Percentiles rank a stretch among this genome's conserved stretches.
phyloP scores from a whole-genome alignment of 1,140 invertebrate species.

The Heliconius congener region DNA sequence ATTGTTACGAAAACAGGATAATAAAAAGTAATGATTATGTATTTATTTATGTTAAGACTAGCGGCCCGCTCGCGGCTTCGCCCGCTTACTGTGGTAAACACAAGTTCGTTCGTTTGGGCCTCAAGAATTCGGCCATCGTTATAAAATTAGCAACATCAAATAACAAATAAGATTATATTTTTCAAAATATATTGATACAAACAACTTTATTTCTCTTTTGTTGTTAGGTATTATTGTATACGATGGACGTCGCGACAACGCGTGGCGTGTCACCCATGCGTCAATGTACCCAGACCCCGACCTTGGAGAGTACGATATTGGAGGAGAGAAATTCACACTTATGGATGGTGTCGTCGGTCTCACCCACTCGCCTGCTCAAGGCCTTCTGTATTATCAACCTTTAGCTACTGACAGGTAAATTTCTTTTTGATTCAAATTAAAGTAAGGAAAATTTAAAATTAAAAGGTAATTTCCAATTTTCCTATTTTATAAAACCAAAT shows the following conservation, averaged over 20 bases:
- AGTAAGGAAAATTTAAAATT: not conserved
- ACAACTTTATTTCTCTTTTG: not conserved
- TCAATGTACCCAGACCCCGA: conserved; percentile 92
- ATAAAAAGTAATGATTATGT: not conserved
- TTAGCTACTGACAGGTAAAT: conserved; percentile 88
- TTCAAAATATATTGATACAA: not conserved
- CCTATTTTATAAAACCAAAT: too few relatives aligned
- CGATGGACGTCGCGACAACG: conserved; percentile 86
- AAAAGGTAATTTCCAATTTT: too few relatives aligned
- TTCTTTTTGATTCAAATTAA: not conserved
- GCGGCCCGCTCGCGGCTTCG: too few relatives aligned
- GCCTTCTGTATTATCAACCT: conserved; percentile 89
- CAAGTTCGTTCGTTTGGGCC: too few relatives aligned
- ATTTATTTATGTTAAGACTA: not conserved
- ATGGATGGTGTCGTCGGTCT: conserved; percentile 91
- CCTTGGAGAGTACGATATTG: conserved; percentile 85
- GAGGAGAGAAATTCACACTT: conserved; percentile 85
- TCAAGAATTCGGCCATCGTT: too few relatives aligned
- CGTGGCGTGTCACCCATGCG: conserved; percentile 89
- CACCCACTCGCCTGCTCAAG: conserved; percentile 86
- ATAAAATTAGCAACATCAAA: too few relatives aligned
- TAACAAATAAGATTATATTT: not conserved
- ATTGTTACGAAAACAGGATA: not conserved
- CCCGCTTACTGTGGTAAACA: too few relatives aligned
- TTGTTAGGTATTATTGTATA: conserved; percentile 87